Conservation (phyloP, 2,888 invertebrate genomes). For the Iselma pallidipennis region DNA sequence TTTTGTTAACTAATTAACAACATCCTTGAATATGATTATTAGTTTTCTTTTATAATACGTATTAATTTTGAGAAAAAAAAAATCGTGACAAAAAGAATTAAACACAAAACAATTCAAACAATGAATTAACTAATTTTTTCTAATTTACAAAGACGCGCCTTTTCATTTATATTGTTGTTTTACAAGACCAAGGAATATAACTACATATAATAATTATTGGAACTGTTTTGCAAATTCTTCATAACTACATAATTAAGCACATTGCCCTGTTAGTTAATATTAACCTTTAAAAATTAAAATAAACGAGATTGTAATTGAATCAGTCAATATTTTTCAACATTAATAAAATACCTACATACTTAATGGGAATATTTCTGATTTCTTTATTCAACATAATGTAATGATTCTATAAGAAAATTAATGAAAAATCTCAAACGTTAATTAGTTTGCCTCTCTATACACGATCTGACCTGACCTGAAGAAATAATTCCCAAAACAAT, state of each 20-base stretch:
- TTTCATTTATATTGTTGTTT: too few species aligned
- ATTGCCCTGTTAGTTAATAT: not conserved
- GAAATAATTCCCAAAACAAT: not conserved
- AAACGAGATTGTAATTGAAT: constrained; percentile 27
- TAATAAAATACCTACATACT: too few species aligned
- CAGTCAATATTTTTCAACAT: constrained; percentile 4
- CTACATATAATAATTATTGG: too few species aligned
- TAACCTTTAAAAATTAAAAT: constrained; percentile 13
- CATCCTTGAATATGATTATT: constrained; percentile 23
- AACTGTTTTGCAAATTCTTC: too few species aligned
- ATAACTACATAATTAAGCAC: not conserved
- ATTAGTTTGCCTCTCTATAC: not conserved
- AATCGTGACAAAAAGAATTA: constrained; percentile 17
- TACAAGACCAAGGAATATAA: too few species aligned
- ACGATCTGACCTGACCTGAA: not conserved
- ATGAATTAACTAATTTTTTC: too few species aligned
- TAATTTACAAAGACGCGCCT: too few species aligned
- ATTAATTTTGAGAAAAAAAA: constrained; percentile 8
- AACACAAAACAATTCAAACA: constrained; percentile 5
- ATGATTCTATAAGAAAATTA: not conserved
- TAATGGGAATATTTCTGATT: not conserved
- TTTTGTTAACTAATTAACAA: constrained; percentile 16
- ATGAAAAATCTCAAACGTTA: not conserved
- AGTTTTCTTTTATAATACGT: constrained; percentile 1
- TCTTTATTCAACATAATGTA: not conserved